Evolutionary conservation across 2,888 invertebrate species (phyloP).

Genomic region (Quadroppia sp.): DNA sequence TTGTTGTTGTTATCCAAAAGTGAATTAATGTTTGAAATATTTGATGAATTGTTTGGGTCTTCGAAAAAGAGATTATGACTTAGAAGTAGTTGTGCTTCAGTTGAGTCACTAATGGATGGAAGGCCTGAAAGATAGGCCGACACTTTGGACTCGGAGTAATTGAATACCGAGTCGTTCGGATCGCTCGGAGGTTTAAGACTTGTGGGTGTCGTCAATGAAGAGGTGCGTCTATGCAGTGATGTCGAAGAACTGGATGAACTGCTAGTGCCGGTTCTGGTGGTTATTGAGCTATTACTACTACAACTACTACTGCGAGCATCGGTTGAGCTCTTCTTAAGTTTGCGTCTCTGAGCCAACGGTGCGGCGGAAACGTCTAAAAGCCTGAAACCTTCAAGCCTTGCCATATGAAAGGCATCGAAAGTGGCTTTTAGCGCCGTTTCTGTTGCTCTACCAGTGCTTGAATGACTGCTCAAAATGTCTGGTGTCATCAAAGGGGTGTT

Average conservation of each 20-base stretch:
- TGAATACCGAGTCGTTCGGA: conserved; percentile 44
- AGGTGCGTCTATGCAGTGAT: conserved; percentile 34
- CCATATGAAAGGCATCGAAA: conserved; percentile 65
- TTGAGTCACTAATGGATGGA: conserved; percentile 39
- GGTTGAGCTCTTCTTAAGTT: conserved; percentile 59
- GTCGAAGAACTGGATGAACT: conserved; percentile 42
- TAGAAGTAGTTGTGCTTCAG: conserved; percentile 37
- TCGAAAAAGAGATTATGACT: conserved; percentile 36
- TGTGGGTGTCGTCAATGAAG: conserved; percentile 41
- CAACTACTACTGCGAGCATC: conserved; percentile 55
- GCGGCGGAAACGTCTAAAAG: conserved; percentile 68
- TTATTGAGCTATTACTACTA: conserved; percentile 51
- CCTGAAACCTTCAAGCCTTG: conserved; percentile 67
- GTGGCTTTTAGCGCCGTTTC: conserved; percentile 62
- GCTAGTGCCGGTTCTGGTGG: conserved; percentile 17
- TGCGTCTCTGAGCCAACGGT: conserved; percentile 65
- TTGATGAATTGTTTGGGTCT: conserved; percentile 20
- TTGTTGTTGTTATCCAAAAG: conserved; percentile 24
- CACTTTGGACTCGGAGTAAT: conserved; percentile 46
- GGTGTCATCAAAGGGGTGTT: conserved; percentile 63
- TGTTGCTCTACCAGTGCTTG: conserved; percentile 54
- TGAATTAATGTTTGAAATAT: conserved; percentile 12
- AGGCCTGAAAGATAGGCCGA: conserved; percentile 46
- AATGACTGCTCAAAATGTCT: conserved; percentile 57
- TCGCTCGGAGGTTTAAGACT: conserved; percentile 35